A percentile compares a stretch with the other conserved stretches of the same genome.
phyloP scores from a whole-genome alignment of 2,888 invertebrate species.

The Cephus spinipes region DNA sequence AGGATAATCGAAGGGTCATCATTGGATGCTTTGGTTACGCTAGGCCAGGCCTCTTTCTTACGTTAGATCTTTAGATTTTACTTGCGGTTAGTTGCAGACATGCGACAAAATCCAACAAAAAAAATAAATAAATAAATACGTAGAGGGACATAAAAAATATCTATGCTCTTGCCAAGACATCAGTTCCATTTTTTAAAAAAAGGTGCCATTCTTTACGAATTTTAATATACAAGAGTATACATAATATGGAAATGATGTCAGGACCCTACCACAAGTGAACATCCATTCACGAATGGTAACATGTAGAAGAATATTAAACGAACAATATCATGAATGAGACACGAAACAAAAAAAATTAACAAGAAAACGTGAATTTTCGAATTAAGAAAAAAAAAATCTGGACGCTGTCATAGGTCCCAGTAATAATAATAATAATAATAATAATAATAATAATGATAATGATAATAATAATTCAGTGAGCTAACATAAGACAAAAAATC shows the following conservation, averaged over 20 bases:
- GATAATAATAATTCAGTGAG: not conserved
- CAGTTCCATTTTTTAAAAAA: too few species aligned
- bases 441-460: too few species aligned
- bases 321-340: not conserved
- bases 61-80: slow-evolving; percentile 27
- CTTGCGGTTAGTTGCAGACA: slow-evolving; percentile 55
- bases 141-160: not conserved
- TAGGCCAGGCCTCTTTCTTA: slow-evolving; percentile 62
- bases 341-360: not conserved
- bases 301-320: not conserved
- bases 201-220: too few species aligned
- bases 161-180: not conserved
- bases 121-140: slow-evolving; percentile 8
- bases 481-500: not conserved
- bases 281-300: not conserved
- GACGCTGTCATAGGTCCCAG: not conserved
- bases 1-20: not conserved
- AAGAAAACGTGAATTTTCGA: not conserved
- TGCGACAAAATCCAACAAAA: slow-evolving; percentile 46
- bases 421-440: not conserved
- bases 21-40: slow-evolving; percentile 61
- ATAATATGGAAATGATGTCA: not conserved
- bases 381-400: not conserved
- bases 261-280: not conserved
- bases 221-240: not conserved